Percentiles rank a stretch among this genome's conserved stretches.
These are phyloP conservation scores for Chaenodraco wilsoni DNA, from an alignment of 2,797 vertebrate genomes.

Conservation along the genomic window DNA sequence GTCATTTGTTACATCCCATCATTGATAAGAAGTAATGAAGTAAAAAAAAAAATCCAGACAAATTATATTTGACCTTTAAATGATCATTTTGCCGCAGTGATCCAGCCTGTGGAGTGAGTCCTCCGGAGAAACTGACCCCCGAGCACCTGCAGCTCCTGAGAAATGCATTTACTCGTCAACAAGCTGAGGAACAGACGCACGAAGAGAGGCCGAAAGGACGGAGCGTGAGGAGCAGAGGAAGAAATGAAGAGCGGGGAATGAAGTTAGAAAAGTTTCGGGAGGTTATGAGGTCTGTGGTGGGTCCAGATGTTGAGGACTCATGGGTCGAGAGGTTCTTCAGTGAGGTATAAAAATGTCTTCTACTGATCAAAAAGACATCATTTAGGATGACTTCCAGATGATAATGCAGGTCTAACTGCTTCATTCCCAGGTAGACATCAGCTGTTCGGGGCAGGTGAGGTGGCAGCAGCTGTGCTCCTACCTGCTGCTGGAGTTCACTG, in stretches of 20 bases:
- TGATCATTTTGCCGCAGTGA: slow-evolving; percentile 46
- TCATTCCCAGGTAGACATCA: slow-evolving; percentile 66
- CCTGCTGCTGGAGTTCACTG: slow-evolving; percentile 73
- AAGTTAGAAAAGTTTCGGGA: slow-evolving; percentile 71
- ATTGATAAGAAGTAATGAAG: too few species aligned
- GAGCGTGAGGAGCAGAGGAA: neutral
- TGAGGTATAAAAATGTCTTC: slow-evolving; percentile 60
- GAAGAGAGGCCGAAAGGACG: slow-evolving; percentile 1
- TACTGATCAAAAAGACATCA: neutral
- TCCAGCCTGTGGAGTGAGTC: slow-evolving; percentile 40
- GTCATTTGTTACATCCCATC: too few species aligned
- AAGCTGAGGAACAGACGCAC: neutral
- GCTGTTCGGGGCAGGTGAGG: slow-evolving; percentile 53
- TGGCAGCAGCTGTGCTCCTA: slow-evolving; percentile 75
- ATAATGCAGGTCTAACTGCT: neutral
- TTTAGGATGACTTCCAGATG: neutral
- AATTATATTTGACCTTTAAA: neutral
- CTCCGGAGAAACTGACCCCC: slow-evolving; percentile 67
- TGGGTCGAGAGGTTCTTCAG: slow-evolving; percentile 71
- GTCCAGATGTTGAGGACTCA: slow-evolving; percentile 42
- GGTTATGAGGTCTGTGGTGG: slow-evolving; percentile 57
- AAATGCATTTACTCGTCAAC: slow-evolving; percentile 53
- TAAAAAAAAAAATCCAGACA: too few species aligned
- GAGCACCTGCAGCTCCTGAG: slow-evolving; percentile 67
- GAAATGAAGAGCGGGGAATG: slow-evolving; percentile 37